Evolutionary conservation across 2,888 invertebrate genomes (phyloP), one percentile per base, ranked within the genome.

Genomic region (Drosophila cognata): DNA sequence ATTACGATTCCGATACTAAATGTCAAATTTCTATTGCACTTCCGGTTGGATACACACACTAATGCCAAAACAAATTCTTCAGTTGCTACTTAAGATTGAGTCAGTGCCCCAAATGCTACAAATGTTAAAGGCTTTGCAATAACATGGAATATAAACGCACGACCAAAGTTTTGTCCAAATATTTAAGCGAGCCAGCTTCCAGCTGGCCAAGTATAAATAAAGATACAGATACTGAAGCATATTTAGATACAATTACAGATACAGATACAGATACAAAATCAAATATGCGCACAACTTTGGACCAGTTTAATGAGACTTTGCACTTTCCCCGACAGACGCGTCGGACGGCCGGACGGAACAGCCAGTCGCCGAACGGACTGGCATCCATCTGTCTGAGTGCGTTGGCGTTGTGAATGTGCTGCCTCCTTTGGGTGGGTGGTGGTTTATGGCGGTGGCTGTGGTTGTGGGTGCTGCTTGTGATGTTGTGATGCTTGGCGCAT

Each of bases 141-240:
- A 46, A 46, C 8, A 74, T 81, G 69, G 72, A 84, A 71, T 68
- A 65, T 60, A 55, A 58, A 51, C 51, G 51, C 69, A 68, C 63
- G 79, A 56, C 50, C 77, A 77, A 74, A 70, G 69, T 73, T 80
- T 74, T 82, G 25, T 88, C 71, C 77, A 84, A 88, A 84, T 82
- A 88, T 88, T 82, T 88, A 85, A 88, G 74, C 74, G 71, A 72
- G 56, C 35, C 79, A 66, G 53, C 50, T 74, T 46, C 53, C 78
- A 77, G 73, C 60, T 66, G 65, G 36, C 60, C 36, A n/a, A 56
- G 18, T 31, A 36, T n/a, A 60, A 41, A 36, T 21, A 57, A 56
- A 52, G 29, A 61, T 36, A 55, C 61, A 56, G 41, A 51, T 41
- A 43, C 51, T 46, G 25, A 16, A 25, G 25, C 16, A 46, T 21